phyloP scores from a whole-genome alignment of 1,140 invertebrate species.

The Drosophila chauvacae region DNA sequence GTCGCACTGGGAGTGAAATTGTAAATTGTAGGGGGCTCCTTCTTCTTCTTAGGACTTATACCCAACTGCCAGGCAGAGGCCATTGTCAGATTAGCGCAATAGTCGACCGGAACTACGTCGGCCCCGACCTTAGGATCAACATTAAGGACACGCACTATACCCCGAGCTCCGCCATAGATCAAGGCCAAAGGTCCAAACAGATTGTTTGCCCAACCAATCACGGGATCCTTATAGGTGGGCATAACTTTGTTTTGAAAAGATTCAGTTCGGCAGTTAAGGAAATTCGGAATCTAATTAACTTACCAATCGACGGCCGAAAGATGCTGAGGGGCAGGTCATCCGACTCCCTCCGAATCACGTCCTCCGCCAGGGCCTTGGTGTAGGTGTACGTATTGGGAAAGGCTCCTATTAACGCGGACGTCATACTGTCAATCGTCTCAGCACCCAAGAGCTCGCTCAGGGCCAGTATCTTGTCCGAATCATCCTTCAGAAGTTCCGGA shows the following conservation, averaged over 20 bases:
- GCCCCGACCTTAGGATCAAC: conserved; percentile 84
- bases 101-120: conserved; percentile 91
- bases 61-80: conserved; percentile 89
- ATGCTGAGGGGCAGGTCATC: conserved; percentile 89
- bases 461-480: conserved; percentile 88
- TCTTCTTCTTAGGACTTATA: background rate
- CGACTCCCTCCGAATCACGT: conserved; percentile 87
- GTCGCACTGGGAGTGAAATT: conserved; percentile 88
- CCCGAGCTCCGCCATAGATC: conserved; percentile 88
- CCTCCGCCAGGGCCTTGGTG: conserved; percentile 93
- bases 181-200: conserved; percentile 94
- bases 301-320: conserved; percentile 90
- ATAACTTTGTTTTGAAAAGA: conserved; percentile 88
- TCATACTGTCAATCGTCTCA: conserved; percentile 87
- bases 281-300: conserved; percentile 79
- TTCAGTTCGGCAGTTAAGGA: background rate
- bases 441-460: conserved; percentile 84
- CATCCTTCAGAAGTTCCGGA: conserved; percentile 86
- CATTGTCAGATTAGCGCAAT: conserved; percentile 90
- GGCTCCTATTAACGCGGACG: conserved; percentile 88
- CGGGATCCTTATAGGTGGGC: conserved; percentile 90
- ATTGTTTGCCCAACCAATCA: conserved; percentile 94
- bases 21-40: conserved; percentile 86
- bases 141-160: conserved; percentile 89
- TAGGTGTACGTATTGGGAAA: conserved; percentile 94